These are phyloP conservation scores for Phengaris alcon DNA, from an alignment of 2,888 invertebrate genomes.

Conservation along the genomic window DNA sequence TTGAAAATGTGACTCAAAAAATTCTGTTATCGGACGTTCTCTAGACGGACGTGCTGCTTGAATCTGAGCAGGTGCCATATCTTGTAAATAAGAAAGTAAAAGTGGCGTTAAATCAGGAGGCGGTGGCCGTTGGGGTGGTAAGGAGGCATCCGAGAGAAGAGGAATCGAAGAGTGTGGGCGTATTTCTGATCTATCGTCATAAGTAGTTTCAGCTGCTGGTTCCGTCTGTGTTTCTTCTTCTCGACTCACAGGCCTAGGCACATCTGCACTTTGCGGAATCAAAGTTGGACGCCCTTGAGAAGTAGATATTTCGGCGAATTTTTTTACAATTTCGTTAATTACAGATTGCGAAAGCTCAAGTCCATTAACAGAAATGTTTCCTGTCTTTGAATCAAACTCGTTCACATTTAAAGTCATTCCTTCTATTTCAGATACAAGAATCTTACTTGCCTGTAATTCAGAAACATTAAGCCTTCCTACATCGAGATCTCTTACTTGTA, in stretches of 20 bases:
- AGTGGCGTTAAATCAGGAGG: constrained; percentile 71
- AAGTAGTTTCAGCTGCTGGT: constrained; percentile 40
- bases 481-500: constrained; percentile 87
- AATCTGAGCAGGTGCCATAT: constrained; percentile 38
- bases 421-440: constrained; percentile 89
- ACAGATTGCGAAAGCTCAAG: constrained; percentile 84
- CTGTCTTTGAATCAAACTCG: constrained; percentile 85
- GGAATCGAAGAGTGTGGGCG: constrained; percentile 42
- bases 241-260: constrained; percentile 54
- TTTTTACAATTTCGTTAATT: constrained; percentile 82
- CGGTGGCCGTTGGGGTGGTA: constrained; percentile 70
- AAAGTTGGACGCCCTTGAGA: constrained; percentile 41
- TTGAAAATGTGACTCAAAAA: constrained; percentile 57
- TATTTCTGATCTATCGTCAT: constrained; percentile 38
- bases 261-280: constrained; percentile 43
- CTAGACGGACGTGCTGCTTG: constrained; percentile 53
- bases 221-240: constrained; percentile 72
- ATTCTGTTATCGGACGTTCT: constrained; percentile 59
- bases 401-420: constrained; percentile 85
- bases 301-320: constrained; percentile 72
- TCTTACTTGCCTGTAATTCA: constrained; percentile 88
- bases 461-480: constrained; percentile 88
- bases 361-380: constrained; percentile 83
- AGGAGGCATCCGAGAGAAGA: constrained; percentile 50
- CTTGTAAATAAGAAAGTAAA: constrained; percentile 76